Percentiles rank a stretch among this genome's conserved stretches.
Evolutionary conservation across 2,888 invertebrate species (phyloP).

Genomic region (Pheosia gnoma): DNA sequence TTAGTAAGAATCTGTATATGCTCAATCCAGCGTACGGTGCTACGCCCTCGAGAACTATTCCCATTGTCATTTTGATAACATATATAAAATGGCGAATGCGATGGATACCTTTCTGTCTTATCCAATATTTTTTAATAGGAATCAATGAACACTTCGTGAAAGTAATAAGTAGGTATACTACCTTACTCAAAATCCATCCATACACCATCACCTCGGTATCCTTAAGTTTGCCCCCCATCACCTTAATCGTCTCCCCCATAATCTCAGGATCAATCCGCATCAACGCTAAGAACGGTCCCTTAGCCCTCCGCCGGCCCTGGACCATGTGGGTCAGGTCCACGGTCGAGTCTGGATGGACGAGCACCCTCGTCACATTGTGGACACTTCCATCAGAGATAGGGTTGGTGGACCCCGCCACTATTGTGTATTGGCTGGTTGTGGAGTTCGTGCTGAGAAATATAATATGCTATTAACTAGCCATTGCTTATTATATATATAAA

Average conservation of each 20-base stretch:
- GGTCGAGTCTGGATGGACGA: slow-evolving; percentile 10
- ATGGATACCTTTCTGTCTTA: too few species aligned
- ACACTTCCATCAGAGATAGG: slow-evolving; percentile 52
- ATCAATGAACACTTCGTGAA: background rate
- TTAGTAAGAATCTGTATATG: too few species aligned
- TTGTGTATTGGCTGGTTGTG: slow-evolving; percentile 39
- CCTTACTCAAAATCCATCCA: slow-evolving; percentile 52
- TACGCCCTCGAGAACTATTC: too few species aligned
- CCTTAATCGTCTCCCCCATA: slow-evolving; percentile 10
- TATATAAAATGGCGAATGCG: too few species aligned
- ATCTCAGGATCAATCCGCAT: slow-evolving; percentile 33
- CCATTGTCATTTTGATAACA: too few species aligned
- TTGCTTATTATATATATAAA: too few species aligned
- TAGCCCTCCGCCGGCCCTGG: background rate
- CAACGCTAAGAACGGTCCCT: slow-evolving; percentile 24
- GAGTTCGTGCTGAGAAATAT: background rate
- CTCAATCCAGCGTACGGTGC: too few species aligned
- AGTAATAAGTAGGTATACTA: slow-evolving; percentile 15
- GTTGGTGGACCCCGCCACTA: slow-evolving; percentile 48
- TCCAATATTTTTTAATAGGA: too few species aligned
- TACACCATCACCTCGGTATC: slow-evolving; percentile 39
- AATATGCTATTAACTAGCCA: background rate
- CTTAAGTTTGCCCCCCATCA: slow-evolving; percentile 17
- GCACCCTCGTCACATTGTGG: slow-evolving; percentile 38
- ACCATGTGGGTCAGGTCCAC: slow-evolving; percentile 6